Base-by-base conservation (phyloP, 2,113 vertebrate species). In the Cebidichthys violaceus region DNA sequence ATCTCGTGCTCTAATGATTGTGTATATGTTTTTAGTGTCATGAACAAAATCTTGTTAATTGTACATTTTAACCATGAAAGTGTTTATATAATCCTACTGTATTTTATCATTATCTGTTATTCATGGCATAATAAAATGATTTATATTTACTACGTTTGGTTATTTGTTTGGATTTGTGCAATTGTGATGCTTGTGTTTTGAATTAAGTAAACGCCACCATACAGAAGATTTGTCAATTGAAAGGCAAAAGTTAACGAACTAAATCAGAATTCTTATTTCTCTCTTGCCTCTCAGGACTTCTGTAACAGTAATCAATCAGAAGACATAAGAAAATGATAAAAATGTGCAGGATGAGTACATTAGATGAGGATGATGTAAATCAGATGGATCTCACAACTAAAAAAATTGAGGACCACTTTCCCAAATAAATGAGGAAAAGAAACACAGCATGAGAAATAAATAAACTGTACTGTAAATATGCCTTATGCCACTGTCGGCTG, bases 11-110 rank as follows among this genome's bases (percentile, higher is more conserved):
- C 31, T 52, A 11, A 70, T 75, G 9, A 27, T 64, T 64, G 41
- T 68, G 4, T 45, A 11, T 43, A 14, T 65, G 8, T 71, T 37
- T 79, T 84, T 22, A 59, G 6, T 70, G 13, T 69, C 17, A 37
- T 73, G 18, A 80, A 74, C 22, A 73, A 55, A 55, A 43, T 75
- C 50, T 47, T 87, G 33, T 82, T 82, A 62, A 66, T 22, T 88
- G 59, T 77, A 65, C 7, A 47, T 79, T 76, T 20, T 55, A 76
- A 74, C 61, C 71, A 65, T 70, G 37, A 9, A 62, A 79, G 64
- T 88, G 73, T 91, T 86, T 75, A 13, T 83, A 33, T 79, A 55
- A 83, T 89, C 33, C 39, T 22, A 2, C 9, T 85, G 75, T 86
- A 73, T 89, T 90, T 82, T 83, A 84, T 75, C 10, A 27, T 73